phyloP scores from a whole-genome alignment of 2,888 invertebrate genomes.

The Perizoma flavofasciatum region DNA sequence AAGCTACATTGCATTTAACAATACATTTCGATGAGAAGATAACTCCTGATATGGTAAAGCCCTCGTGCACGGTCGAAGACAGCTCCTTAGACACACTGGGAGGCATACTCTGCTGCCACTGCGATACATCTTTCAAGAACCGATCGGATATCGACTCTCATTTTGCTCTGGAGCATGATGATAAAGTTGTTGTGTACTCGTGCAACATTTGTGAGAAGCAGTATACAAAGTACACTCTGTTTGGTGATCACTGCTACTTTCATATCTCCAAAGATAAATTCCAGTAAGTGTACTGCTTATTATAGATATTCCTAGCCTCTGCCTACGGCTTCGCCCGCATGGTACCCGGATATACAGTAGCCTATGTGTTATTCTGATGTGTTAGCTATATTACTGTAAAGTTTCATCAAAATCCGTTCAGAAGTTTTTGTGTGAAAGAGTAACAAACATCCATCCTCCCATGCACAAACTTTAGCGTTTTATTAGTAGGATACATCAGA shows the following conservation, averaged over 20 bases:
- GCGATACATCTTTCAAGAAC: slow-evolving; percentile 76
- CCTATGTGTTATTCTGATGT: no score
- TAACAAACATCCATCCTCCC: no score
- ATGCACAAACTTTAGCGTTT: no score
- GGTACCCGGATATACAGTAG: no score
- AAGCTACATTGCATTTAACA: slow-evolving; percentile 59
- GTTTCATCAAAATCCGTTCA: no score
- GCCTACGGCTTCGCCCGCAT: no score
- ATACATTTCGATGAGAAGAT: slow-evolving; percentile 62
- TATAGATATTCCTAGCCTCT: no score
- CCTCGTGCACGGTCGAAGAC: slow-evolving; percentile 56
- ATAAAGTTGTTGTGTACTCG: slow-evolving; percentile 70
- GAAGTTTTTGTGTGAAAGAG: no score
- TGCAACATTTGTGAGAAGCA: slow-evolving; percentile 84
- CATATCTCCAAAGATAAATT: slow-evolving; percentile 72
- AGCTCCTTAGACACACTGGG: slow-evolving; percentile 69
- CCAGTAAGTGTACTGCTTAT: slow-evolving; percentile 53
- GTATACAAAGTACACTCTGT: slow-evolving; percentile 79
- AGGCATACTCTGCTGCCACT: slow-evolving; percentile 81
- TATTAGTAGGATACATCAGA: no score
- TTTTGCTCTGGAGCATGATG: slow-evolving; percentile 70
- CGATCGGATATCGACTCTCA: slow-evolving; percentile 81
- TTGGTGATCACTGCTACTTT: slow-evolving; percentile 82
- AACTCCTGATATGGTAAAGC: slow-evolving; percentile 34
- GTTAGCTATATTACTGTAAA: no score